Evolutionary conservation across 1,140 invertebrate species (phyloP).

Genomic region (Coenobita brevimanus): DNA sequence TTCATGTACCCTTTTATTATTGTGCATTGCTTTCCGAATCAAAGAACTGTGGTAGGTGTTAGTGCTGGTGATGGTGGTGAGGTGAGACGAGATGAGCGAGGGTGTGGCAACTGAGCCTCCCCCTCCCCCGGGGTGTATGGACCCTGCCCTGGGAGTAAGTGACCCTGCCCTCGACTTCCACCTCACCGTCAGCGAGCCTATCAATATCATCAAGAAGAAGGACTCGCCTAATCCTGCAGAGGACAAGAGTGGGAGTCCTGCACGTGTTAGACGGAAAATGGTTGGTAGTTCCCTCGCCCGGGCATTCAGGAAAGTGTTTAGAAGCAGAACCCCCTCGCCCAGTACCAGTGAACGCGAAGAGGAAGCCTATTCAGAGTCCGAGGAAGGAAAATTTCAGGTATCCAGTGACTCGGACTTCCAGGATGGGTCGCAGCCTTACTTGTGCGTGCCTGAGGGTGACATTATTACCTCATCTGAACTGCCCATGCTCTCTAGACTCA

Average conservation of each 20-base stretch:
- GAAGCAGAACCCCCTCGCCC: conserved; percentile 57
- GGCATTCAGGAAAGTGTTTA: conserved; percentile 57
- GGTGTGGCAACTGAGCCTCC: too few species aligned
- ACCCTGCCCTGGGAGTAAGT: background rate
- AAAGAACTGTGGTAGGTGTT: too few species aligned
- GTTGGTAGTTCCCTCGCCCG: conserved; percentile 43
- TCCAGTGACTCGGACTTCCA: conserved; percentile 47
- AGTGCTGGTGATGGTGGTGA: too few species aligned
- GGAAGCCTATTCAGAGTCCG: conserved; percentile 11
- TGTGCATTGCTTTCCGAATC: too few species aligned
- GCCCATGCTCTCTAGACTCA: conserved; percentile 13
- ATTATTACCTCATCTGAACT: background rate
- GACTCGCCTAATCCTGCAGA: background rate
- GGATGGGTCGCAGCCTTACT: conserved; percentile 1
- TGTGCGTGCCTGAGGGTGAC: background rate
- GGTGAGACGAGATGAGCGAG: background rate
- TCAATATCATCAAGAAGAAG: conserved; percentile 42
- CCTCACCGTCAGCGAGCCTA: conserved; percentile 33
- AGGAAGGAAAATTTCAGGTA: conserved; percentile 37
- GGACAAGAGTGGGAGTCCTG: conserved; percentile 1
- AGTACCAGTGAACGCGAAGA: conserved; percentile 48
- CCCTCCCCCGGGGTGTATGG: background rate
- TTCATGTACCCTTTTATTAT: too few species aligned
- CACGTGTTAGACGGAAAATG: background rate
- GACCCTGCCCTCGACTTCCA: conserved; percentile 22